Conservation (phyloP, 2,797 vertebrate genomes). For the Anomalospiza imberbis region DNA sequence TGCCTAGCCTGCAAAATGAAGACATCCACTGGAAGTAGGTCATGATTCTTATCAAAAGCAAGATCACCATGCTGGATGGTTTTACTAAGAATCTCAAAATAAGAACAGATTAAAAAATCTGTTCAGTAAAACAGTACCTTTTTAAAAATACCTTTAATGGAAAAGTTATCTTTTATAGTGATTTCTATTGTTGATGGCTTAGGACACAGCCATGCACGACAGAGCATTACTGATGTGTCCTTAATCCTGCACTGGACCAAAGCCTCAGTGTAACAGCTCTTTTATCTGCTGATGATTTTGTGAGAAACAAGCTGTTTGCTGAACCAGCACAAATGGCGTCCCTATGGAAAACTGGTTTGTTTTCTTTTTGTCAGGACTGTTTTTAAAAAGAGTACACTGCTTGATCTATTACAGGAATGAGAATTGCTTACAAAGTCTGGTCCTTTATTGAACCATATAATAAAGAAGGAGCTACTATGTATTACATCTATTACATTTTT, state of each 20-base stretch:
- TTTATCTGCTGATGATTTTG: conserved; percentile 75
- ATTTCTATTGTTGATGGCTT: background rate
- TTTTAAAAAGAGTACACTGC: background rate
- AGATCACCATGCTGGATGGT: background rate
- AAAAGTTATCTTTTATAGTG: background rate
- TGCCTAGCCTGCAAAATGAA: conserved; percentile 4
- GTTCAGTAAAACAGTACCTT: background rate
- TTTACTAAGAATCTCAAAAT: background rate
- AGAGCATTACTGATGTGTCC: conserved; percentile 48
- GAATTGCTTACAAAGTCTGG: background rate
- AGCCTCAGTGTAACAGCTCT: conserved; percentile 74
- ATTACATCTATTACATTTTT: background rate
- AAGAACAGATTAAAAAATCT: background rate
- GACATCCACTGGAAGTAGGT: conserved; percentile 16
- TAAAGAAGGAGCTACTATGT: background rate
- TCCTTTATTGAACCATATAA: background rate
- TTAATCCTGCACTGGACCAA: conserved; percentile 80
- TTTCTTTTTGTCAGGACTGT: conserved; percentile 48
- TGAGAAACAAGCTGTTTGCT: conserved; percentile 68
- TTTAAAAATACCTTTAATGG: background rate
- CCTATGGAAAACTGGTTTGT: conserved; percentile 19
- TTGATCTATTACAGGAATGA: background rate
- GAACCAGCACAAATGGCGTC: conserved; percentile 62
- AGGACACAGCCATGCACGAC: background rate
- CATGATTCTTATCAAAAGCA: background rate